phyloP scores from a whole-genome alignment of 2,888 invertebrate genomes.

The Calliopum simillimum region DNA sequence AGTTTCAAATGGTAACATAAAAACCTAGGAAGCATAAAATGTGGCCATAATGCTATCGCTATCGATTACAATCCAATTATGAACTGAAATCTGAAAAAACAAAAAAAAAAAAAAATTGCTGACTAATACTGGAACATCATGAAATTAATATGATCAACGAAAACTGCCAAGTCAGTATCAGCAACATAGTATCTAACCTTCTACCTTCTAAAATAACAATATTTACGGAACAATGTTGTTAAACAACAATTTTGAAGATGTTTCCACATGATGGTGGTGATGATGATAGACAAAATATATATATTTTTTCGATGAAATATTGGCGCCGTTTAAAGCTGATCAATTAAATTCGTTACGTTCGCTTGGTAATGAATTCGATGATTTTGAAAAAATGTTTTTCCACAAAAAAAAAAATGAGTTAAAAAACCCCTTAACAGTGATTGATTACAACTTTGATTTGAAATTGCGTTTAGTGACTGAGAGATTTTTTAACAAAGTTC shows the following conservation, averaged over 20 bases:
- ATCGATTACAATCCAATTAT: slow-evolving; percentile 33
- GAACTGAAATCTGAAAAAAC: not conserved
- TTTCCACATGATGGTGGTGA: not conserved
- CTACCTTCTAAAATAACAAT: too few relatives aligned
- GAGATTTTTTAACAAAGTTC: too few relatives aligned
- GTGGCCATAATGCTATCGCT: not conserved
- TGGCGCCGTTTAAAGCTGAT: slow-evolving; percentile 53
- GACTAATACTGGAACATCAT: slow-evolving; percentile 7
- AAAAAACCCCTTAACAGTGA: slow-evolving; percentile 26
- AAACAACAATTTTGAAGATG: not conserved
- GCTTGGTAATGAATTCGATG: slow-evolving; percentile 63
- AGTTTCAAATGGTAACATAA: too few relatives aligned
- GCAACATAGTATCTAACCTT: slow-evolving; percentile 7
- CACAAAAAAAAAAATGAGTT: slow-evolving; percentile 26
- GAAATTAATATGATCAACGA: not conserved
- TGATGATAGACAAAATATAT: slow-evolving; percentile 1
- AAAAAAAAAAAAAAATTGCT: too few relatives aligned
- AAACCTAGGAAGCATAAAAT: too few relatives aligned
- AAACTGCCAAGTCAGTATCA: slow-evolving; percentile 3
- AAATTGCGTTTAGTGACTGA: not conserved
- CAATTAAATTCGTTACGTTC: slow-evolving; percentile 65
- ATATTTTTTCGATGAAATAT: slow-evolving; percentile 11
- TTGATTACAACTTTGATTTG: slow-evolving; percentile 24
- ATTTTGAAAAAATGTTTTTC: slow-evolving; percentile 54
- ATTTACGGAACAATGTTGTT: too few relatives aligned